Evolutionary conservation across 2,113 vertebrate genomes (phyloP), one percentile per base, ranked within the genome.

Genomic region (Bos javanicus): DNA sequence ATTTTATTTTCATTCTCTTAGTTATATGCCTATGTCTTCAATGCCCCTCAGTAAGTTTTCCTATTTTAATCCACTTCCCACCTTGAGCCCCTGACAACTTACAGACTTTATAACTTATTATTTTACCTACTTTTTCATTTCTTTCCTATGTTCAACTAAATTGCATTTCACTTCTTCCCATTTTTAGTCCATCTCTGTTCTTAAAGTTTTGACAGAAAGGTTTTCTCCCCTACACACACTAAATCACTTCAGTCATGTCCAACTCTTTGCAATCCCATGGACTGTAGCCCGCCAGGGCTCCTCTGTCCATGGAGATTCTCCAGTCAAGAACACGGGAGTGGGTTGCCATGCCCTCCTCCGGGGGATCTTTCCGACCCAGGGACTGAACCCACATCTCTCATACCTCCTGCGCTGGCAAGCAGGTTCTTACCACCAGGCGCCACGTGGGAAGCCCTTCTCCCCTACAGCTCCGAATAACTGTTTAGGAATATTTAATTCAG

Each of bases 301-400:
- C 10, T 13, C 67, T 39, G 19, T 39, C 67, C 36, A 39, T 25
- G 2, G 67, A 19, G 21, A 39, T 74, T 74, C 21, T 74, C 19
- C 36, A 39, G 10, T 12, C 67, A 39, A 74, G 67, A 74, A 39
- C 9, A 13, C 11, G 1, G 67, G 67, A 25, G 11, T 74, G 19
- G 36, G 36, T 2, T 39, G 2, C 21, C 21, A 74, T 0, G 0
- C 2, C 21, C 10, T 39, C 21, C 10, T 39, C 6, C n/a, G 25
- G 36, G 36, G 36, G 67, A 74, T 39, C 10, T 74, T 74, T 12
- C 19, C 0, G 0, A 74, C 67, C 67, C 67, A 39, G 36, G 5
- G 36, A 19, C 6, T 74, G 67, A 74, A 74, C n/a, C 5, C 21
- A 74, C n/a, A 74, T 74, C 21, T 74, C 67, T 74, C 11, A 6